Evolutionary conservation across 2,888 invertebrate genomes (phyloP).

Genomic region (Spialia ferax): DNA sequence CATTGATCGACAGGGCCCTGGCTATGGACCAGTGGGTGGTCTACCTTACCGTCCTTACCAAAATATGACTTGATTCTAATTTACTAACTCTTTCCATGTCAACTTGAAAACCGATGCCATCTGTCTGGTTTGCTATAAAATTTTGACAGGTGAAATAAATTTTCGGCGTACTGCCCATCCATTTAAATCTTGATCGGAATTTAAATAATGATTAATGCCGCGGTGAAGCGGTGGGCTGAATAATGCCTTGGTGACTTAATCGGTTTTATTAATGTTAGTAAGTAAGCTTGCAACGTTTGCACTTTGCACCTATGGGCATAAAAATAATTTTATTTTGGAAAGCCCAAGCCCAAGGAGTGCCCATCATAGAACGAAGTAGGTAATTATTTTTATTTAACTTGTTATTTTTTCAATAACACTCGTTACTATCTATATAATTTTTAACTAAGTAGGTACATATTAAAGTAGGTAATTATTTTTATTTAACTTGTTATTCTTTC

Average conservation of each 20-base stretch:
- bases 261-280: too few species aligned
- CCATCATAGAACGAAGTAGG: too few species aligned
- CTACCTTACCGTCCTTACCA: constrained; percentile 48
- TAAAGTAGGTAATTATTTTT: too few species aligned
- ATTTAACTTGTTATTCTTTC: too few species aligned
- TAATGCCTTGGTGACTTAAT: not conserved
- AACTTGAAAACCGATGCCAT: constrained; percentile 45
- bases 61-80: constrained; percentile 50
- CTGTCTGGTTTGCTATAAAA: constrained; percentile 43
- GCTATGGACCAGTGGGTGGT: constrained; percentile 55
- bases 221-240: not conserved
- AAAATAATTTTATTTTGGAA: too few species aligned
- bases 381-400: too few species aligned
- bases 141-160: constrained; percentile 43
- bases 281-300: not conserved
- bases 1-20: constrained; percentile 69
- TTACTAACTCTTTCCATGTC: constrained; percentile 45
- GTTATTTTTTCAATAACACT: too few species aligned
- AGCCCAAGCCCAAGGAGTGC: too few species aligned
- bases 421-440: too few species aligned
- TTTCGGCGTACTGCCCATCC: constrained; percentile 15
- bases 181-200: constrained; percentile 30
- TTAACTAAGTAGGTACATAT: too few species aligned
- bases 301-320: too few species aligned
- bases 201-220: constrained; percentile 23